Conservation (phyloP, 2,797 vertebrate species). For the Scomberomorus guttatus region DNA sequence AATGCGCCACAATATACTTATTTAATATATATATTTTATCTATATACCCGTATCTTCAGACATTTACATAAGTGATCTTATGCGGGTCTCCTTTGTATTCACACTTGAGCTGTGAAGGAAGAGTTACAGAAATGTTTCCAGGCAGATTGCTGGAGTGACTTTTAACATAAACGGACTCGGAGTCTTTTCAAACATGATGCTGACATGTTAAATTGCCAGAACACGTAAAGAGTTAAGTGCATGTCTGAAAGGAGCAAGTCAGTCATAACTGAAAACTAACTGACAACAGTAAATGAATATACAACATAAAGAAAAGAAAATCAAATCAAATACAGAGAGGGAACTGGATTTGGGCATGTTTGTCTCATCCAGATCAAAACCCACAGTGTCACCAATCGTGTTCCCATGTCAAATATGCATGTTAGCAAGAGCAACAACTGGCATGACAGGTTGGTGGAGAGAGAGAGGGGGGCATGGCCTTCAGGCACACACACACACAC, state of each 20-base stretch:
- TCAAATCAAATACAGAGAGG: conserved; percentile 19
- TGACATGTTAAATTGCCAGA: not conserved
- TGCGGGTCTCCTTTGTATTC: not conserved
- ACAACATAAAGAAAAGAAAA: not conserved
- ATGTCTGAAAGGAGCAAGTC: not conserved
- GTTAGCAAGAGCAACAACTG: conserved; percentile 82
- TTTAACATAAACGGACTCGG: not conserved
- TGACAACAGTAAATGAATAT: not conserved
- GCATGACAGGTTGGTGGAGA: conserved; percentile 76
- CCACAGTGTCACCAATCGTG: conserved; percentile 54
- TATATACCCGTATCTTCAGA: not conserved
- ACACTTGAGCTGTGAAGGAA: no score
- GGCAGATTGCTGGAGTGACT: not conserved
- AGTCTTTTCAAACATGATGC: not conserved
- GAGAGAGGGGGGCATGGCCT: conserved; percentile 63
- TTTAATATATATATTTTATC: not conserved
- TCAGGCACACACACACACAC: conserved; percentile 57
- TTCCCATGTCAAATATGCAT: conserved; percentile 64
- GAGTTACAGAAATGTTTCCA: not conserved
- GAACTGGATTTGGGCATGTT: not conserved
- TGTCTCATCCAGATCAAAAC: conserved; percentile 52
- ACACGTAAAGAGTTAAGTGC: not conserved
- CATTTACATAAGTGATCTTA: not conserved
- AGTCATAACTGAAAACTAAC: not conserved
- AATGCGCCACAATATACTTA: not conserved